Evolutionary conservation across 2,888 invertebrate species (phyloP), one percentile per base, ranked within the genome.

Genomic region (Mythimna vitellina): DNA sequence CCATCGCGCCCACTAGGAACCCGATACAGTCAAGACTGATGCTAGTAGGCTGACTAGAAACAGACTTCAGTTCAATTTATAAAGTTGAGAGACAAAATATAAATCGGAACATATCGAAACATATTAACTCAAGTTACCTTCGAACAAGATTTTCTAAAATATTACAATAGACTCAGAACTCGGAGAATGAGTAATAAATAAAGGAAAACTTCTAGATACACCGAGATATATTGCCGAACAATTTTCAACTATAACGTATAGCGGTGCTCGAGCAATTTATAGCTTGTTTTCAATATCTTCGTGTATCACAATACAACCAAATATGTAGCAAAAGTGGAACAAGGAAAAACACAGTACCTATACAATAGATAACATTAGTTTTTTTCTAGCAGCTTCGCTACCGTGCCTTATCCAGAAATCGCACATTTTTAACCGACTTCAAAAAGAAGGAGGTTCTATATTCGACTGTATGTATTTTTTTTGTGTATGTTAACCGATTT

Each of bases 311-410:
- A 81, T 70, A 71, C 46, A 65, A 77, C 35, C 57, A 83, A 81
- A 86, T 82, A 80, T 81, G 75, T 77, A 76, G 65, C 62, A 72
- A 78, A 78, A 80, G 66, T 79, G 64, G 73, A 70, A 76, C 57
- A 84, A 76, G 78, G 85, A 87, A 88, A 89, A 87, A 84, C 63
- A 78, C 66, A 70, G 69, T 75, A 70, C 83, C 76, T 72, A 80
- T 64, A 17, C 76, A 73, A 49, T 46, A 53, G 14, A 67, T 75
- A 85, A 88, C 81, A 86, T 38, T 35, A 35, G 35, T 22, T 38
- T 38, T 14, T 38, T 29, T 5, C n/a, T 17, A 46, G 57, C 10
- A n/a, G 20, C n/a, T 32, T n/a, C 7, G n/a, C 32, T 57, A 2
- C 9, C 20, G 3, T 29, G 6, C 14, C 8, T 29, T 54, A 14